Conservation (phyloP, 2,113 vertebrate genomes). For the Pseudois nayaur region DNA sequence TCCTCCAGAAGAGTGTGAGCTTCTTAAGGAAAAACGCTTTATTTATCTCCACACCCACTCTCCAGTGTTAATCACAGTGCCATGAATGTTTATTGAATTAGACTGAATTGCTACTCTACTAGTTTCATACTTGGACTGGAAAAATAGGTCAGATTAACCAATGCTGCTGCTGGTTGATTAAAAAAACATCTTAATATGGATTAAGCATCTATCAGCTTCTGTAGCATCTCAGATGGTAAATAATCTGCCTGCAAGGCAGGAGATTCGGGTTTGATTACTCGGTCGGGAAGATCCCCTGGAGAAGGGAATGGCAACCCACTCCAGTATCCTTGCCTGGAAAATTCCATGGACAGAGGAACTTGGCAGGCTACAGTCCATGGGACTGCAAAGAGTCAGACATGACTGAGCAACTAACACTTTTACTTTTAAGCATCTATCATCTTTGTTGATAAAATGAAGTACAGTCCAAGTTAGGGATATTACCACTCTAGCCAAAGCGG, state of each 20-base stretch:
- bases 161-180: not conserved
- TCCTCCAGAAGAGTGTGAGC: not conserved
- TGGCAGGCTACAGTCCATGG: not conserved
- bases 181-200: not conserved
- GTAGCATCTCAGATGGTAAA: not conserved
- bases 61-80: not conserved
- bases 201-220: not conserved
- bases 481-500: not conserved
- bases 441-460: slow-evolving; percentile 12
- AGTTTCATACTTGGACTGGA: not conserved
- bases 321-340: not conserved
- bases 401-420: not conserved
- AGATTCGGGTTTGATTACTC: not conserved
- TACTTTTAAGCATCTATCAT: not conserved
- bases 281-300: not conserved
- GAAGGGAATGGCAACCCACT: not conserved
- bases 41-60: not conserved
- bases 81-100: not conserved
- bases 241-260: not conserved
- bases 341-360: not conserved
- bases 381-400: not conserved
- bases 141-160: not conserved
- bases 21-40: not conserved
- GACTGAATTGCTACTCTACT: not conserved
- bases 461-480: not conserved